phyloP scores from a whole-genome alignment of 2,888 invertebrate genomes.

The Eilema depressum region DNA sequence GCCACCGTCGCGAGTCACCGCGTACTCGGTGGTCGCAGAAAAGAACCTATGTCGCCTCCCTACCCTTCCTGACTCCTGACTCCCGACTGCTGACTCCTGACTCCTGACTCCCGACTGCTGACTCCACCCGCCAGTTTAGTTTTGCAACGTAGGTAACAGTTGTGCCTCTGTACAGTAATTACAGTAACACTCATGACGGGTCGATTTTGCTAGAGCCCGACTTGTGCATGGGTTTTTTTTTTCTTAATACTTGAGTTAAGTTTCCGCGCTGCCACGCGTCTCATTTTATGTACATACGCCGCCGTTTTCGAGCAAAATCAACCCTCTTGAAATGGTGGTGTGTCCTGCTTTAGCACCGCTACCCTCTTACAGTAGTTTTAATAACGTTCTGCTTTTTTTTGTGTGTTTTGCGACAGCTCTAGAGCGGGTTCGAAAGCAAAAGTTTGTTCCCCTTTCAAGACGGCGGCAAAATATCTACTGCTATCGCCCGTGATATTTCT shows the following conservation, averaged over 20 bases:
- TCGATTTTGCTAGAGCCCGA: conserved; percentile 73
- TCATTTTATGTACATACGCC: conserved; percentile 54
- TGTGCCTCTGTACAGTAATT: conserved; percentile 57
- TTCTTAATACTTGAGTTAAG: conserved; percentile 25
- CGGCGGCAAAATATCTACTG: conserved; percentile 91
- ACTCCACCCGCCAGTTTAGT: conserved; percentile 54
- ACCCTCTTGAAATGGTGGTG: conserved; percentile 86
- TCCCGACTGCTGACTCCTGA: conserved; percentile 37
- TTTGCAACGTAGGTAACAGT: conserved; percentile 64
- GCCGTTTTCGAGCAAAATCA: conserved; percentile 78
- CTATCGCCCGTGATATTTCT: conserved; percentile 92
- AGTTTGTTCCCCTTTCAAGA: conserved; percentile 92
- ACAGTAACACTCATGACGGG: conserved; percentile 68
- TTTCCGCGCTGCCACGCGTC: conserved; percentile 42
- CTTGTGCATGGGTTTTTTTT: conserved; percentile 76
- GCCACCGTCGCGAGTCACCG: conserved; percentile 27
- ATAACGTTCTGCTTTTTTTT: conserved; percentile 73
- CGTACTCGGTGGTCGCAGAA: conserved; percentile 77
- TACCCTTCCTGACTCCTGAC: conserved; percentile 26
- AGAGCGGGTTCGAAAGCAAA: conserved; percentile 88
- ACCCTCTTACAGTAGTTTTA: conserved; percentile 53
- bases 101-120: conserved; percentile 40
- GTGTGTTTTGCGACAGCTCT: conserved; percentile 86
- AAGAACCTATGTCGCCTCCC: conserved; percentile 74
- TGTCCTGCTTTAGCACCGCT: conserved; percentile 63